phyloP scores from a whole-genome alignment of 2,113 vertebrate species.

The Microtus richardsoni region DNA sequence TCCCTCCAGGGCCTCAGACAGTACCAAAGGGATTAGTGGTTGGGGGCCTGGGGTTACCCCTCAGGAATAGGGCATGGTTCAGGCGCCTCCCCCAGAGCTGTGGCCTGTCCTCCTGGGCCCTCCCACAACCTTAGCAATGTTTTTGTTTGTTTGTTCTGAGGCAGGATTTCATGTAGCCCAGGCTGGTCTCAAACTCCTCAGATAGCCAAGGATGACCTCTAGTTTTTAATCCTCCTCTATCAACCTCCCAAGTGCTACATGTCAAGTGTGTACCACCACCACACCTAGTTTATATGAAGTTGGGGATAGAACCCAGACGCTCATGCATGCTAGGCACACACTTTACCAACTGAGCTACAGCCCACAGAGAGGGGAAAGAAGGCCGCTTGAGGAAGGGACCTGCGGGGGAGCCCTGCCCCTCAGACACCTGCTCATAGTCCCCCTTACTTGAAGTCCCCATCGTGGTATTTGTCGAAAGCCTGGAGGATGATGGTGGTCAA shows the following conservation, averaged over 20 bases:
- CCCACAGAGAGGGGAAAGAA: neutral
- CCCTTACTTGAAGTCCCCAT: slow-evolving; percentile 98
- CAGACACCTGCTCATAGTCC: too few species aligned
- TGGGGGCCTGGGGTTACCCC: neutral
- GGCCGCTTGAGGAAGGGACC: neutral
- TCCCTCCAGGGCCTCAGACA: neutral
- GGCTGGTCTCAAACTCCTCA: neutral
- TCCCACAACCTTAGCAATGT: neutral
- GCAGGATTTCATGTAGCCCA: neutral
- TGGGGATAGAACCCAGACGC: neutral
- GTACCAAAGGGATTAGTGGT: too few species aligned
- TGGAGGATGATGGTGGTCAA: slow-evolving; percentile 95
- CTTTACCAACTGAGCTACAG: neutral
- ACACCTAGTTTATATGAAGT: neutral
- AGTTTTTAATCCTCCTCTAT: neutral
- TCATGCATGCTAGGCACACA: too few species aligned
- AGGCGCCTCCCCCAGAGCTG: neutral
- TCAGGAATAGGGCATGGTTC: neutral
- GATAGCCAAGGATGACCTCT: neutral
- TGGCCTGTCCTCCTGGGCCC: neutral
- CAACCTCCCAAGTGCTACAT: neutral
- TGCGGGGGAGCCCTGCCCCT: neutral
- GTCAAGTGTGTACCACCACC: neutral
- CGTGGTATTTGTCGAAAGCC: slow-evolving; percentile 95
- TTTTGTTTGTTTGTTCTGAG: neutral